A percentile compares a stretch with the other conserved stretches of the same genome.
Conservation (phyloP, 2,888 invertebrate species). For the Belgica antarctica region DNA sequence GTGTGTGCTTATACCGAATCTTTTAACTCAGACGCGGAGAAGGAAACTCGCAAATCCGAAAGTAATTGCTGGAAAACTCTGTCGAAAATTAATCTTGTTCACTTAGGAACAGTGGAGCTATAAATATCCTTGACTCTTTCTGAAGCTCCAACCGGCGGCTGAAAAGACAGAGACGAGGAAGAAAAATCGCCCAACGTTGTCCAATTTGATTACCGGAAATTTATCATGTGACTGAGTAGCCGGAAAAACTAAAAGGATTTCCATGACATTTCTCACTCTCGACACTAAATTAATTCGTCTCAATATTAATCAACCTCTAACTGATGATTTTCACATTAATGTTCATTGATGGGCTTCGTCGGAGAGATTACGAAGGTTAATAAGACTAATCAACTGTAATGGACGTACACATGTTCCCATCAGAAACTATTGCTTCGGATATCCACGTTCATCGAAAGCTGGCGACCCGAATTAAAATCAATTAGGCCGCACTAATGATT, state of each 20-base stretch:
- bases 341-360: not conserved
- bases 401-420: slow-evolving; percentile 24
- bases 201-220: slow-evolving; percentile 6
- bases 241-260: not conserved
- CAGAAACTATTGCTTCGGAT: slow-evolving; percentile 16
- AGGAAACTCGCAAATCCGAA: slow-evolving; percentile 12
- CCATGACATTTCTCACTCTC: not conserved
- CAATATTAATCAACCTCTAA: not conserved
- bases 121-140: slow-evolving; percentile 17
- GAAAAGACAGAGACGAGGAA: slow-evolving; percentile 5
- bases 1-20: not conserved
- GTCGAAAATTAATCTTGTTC: slow-evolving; percentile 36
- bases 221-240: slow-evolving; percentile 1
- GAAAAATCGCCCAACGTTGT: slow-evolving; percentile 10
- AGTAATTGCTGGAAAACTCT: slow-evolving; percentile 35
- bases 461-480: slow-evolving; percentile 24
- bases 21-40: not conserved
- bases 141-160: not conserved
- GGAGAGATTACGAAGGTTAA: slow-evolving; percentile 12
- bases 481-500: slow-evolving; percentile 12
- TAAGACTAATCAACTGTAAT: slow-evolving; percentile 15
- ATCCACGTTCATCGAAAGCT: too few relatives aligned
- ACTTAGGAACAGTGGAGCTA: not conserved
- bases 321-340: not conserved
- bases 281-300: not conserved